These are phyloP conservation scores for Sialis fuliginosa DNA, from an alignment of 2,888 invertebrate species.

Conservation along the genomic window DNA sequence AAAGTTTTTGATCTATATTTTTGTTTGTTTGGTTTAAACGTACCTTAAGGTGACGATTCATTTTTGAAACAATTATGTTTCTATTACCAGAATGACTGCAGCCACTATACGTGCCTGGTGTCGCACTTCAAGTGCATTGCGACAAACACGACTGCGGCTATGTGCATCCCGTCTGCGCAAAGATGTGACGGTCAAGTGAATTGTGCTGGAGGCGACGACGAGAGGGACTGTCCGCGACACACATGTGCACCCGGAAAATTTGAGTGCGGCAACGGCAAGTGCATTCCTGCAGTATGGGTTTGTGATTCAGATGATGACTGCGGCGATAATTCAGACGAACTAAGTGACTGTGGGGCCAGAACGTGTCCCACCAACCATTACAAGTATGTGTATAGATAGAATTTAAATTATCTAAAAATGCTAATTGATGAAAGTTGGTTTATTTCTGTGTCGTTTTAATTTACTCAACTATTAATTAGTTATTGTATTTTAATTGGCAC, in stretches of 20 bases:
- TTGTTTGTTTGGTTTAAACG: background rate
- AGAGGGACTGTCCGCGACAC: slow-evolving; percentile 46
- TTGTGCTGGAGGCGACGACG: slow-evolving; percentile 57
- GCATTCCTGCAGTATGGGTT: slow-evolving; percentile 65
- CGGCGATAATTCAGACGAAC: slow-evolving; percentile 46
- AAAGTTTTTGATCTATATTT: background rate
- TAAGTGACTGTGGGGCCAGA: slow-evolving; percentile 29
- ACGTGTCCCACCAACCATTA: slow-evolving; percentile 35
- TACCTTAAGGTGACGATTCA: no score
- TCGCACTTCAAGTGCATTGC: slow-evolving; percentile 52
- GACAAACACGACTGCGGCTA: slow-evolving; percentile 35
- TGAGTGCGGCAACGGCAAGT: slow-evolving; percentile 50
- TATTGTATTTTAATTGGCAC: no score
- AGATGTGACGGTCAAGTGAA: slow-evolving; percentile 56
- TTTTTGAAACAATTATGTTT: slow-evolving; percentile 5
- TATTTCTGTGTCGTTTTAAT: no score
- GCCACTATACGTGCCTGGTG: slow-evolving; percentile 45
- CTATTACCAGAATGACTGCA: slow-evolving; percentile 4
- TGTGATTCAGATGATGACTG: slow-evolving; percentile 69
- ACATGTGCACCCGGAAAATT: slow-evolving; percentile 51
- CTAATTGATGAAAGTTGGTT: no score
- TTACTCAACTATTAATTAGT: no score
- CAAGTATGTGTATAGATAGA: slow-evolving; percentile 9
- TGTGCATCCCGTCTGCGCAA: slow-evolving; percentile 40
- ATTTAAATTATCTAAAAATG: no score